Percentiles rank a stretch among this genome's conserved stretches.
Conservation (phyloP, 2,797 vertebrate genomes). For the Premnoplex brunnescens region DNA sequence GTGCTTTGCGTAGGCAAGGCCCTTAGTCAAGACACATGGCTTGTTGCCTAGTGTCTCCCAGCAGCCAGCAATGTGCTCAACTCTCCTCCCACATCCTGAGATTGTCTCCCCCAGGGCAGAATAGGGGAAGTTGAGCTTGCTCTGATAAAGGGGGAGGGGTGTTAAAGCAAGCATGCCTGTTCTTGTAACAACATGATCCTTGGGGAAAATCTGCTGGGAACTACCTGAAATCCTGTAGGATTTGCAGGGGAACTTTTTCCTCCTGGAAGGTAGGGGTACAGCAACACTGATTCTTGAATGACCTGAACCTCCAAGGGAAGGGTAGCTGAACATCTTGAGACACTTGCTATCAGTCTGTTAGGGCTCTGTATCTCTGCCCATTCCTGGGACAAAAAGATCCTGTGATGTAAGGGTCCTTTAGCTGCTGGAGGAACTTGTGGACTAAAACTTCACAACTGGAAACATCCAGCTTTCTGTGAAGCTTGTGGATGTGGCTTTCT, state of each 20-base stretch:
- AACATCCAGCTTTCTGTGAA: neutral
- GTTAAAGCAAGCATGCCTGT: conserved; percentile 40
- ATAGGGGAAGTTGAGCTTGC: conserved; percentile 59
- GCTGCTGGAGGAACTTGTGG: neutral
- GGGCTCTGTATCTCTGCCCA: neutral
- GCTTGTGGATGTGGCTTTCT: neutral
- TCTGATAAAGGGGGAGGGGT: conserved; percentile 57
- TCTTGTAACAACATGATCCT: neutral
- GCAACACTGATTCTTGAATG: neutral
- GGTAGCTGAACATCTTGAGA: neutral
- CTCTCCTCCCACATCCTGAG: conserved; percentile 68
- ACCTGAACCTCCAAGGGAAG: neutral
- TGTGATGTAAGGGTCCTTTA: neutral
- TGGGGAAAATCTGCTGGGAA: neutral
- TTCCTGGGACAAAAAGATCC: neutral
- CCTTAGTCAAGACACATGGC: conserved; percentile 48
- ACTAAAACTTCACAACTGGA: neutral
- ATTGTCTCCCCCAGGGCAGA: conserved; percentile 65
- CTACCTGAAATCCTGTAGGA: neutral
- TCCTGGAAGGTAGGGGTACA: neutral
- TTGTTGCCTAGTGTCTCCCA: conserved; percentile 52
- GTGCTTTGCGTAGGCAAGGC: conserved; percentile 37
- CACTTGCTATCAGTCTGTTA: fast-evolving
- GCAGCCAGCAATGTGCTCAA: conserved; percentile 53
- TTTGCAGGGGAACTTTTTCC: neutral